Conservation (phyloP, 2,113 vertebrate genomes). For the Cyanocitta stelleri region DNA sequence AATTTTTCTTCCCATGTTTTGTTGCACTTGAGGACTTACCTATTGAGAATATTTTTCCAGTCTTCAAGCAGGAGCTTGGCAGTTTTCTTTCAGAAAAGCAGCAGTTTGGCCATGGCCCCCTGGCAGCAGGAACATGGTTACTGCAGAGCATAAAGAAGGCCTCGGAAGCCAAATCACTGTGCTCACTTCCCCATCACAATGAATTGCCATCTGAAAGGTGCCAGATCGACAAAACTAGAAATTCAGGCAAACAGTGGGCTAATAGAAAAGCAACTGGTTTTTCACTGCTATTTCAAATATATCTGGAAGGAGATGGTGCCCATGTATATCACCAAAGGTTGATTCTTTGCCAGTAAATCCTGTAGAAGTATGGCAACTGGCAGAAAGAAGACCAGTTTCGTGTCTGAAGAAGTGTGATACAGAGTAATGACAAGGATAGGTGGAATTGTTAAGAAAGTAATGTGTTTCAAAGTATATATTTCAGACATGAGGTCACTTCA, state of each 20-base stretch:
- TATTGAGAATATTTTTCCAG: neutral
- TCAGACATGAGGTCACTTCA: neutral
- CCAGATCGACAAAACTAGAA: neutral
- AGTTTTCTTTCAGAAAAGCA: neutral
- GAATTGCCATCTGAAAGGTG: neutral
- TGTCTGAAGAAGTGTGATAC: neutral
- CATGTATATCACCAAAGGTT: neutral
- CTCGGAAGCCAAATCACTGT: neutral
- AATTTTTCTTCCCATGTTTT: neutral
- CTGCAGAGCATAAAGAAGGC: neutral
- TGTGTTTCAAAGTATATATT: neutral
- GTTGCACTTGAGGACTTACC: neutral
- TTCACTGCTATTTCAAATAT: neutral
- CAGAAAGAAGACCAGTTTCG: neutral
- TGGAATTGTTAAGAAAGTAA: neutral
- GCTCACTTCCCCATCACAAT: neutral
- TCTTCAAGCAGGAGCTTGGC: neutral
- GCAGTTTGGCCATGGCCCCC: neutral
- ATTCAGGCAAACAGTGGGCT: neutral
- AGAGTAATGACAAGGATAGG: neutral
- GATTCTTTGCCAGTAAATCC: neutral
- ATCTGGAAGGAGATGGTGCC: neutral
- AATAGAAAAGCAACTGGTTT: neutral
- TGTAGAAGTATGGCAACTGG: neutral
- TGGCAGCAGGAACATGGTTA: neutral